phyloP scores from a whole-genome alignment of 2,888 invertebrate species.

The Sphaeridia pumilis region DNA sequence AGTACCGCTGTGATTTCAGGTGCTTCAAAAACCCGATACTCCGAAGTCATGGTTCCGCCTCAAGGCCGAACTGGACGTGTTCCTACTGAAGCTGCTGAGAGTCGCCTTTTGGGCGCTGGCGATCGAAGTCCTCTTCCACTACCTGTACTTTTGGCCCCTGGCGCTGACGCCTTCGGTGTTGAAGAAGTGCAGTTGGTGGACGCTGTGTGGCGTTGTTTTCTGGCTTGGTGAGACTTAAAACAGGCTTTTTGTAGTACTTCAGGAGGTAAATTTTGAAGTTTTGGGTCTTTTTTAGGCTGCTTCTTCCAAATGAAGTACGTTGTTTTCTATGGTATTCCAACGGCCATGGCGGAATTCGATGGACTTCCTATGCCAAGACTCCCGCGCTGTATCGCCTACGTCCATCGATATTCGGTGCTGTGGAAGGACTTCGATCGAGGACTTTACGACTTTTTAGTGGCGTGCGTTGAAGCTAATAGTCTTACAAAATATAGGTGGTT shows the following conservation, averaged over 20 bases:
- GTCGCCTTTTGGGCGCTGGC: slow-evolving; percentile 56
- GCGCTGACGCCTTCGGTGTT: slow-evolving; percentile 54
- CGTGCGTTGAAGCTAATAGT: slow-evolving; percentile 43
- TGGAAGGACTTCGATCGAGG: slow-evolving; percentile 96
- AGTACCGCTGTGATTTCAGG: too few relatives aligned
- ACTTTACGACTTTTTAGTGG: slow-evolving; percentile 73
- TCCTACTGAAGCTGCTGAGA: slow-evolving; percentile 39
- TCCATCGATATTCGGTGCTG: slow-evolving; percentile 89
- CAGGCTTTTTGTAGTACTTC: too few relatives aligned
- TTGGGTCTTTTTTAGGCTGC: slow-evolving; percentile 47
- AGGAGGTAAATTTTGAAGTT: too few relatives aligned
- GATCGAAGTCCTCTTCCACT: slow-evolving; percentile 62
- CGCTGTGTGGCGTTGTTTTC: slow-evolving; percentile 72
- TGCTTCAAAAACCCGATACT: slow-evolving; percentile 11
- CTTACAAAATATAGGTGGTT: too few relatives aligned
- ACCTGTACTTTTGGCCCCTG: slow-evolving; percentile 67
- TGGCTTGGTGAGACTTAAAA: slow-evolving; percentile 68
- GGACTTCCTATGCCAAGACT: slow-evolving; percentile 53
- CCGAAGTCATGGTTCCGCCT: too few relatives aligned
- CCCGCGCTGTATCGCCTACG: slow-evolving; percentile 78
- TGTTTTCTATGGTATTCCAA: slow-evolving; percentile 71
- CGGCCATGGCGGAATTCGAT: slow-evolving; percentile 56
- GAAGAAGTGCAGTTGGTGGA: slow-evolving; percentile 52
- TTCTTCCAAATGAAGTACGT: slow-evolving; percentile 87
- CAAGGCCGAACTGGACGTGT: neutral